Percentiles rank a stretch among this genome's conserved stretches.
Conservation (phyloP, 2,797 vertebrate genomes). For the Sebastolobus alascanus region DNA sequence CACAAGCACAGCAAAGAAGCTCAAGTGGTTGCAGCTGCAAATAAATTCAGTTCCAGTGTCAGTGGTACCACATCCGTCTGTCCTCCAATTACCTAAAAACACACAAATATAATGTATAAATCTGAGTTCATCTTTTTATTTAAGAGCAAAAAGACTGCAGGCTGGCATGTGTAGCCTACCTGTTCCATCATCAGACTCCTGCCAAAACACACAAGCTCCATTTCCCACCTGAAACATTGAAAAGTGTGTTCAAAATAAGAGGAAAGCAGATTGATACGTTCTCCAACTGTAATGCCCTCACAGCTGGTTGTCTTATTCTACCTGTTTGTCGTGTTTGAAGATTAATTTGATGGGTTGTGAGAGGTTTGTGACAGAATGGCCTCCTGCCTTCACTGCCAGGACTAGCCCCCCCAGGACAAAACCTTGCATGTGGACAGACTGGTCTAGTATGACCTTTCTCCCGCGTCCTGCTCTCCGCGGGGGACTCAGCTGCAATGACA, state of each 20-base stretch:
- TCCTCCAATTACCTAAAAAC: conserved; percentile 77
- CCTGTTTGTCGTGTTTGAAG: conserved; percentile 66
- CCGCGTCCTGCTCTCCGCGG: fast-evolving
- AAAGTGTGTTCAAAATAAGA: neutral
- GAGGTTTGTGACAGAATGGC: conserved; percentile 60
- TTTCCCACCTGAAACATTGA: conserved; percentile 59
- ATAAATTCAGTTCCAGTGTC: conserved; percentile 23
- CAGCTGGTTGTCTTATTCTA: conserved; percentile 13
- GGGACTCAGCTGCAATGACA: conserved; percentile 21
- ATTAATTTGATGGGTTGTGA: conserved; percentile 67
- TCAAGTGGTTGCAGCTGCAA: conserved; percentile 84
- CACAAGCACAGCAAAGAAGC: conserved; percentile 87
- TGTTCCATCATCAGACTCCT: conserved; percentile 36
- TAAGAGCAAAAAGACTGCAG: neutral
- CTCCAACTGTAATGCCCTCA: neutral
- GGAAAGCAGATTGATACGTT: neutral
- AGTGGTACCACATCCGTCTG: conserved; percentile 60
- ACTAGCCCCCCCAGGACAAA: conserved; percentile 54
- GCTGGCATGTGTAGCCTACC: conserved; percentile 42
- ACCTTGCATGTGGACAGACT: neutral
- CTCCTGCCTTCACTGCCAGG: conserved; percentile 75
- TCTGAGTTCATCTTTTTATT: neutral
- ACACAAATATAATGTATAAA: neutral
- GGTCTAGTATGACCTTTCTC: fast-evolving
- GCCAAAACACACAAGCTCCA: conserved; percentile 81